phyloP scores from a whole-genome alignment of 2,888 invertebrate species.

The Litoditis marina region DNA sequence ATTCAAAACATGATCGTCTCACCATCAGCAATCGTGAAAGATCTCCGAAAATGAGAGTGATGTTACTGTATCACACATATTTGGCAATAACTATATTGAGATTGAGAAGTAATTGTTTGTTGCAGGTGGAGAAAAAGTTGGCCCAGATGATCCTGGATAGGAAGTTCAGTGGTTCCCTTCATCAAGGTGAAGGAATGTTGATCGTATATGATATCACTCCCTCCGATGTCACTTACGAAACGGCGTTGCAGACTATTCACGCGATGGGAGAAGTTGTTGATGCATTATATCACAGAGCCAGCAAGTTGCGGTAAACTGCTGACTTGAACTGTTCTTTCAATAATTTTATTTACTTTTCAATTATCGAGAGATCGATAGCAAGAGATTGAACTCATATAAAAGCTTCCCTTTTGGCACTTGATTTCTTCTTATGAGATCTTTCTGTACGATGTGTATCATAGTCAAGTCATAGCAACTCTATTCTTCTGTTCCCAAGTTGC shows the following conservation, averaged over 20 bases:
- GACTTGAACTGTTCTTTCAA: background rate
- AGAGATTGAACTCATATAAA: too few relatives aligned
- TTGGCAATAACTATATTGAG: too few relatives aligned
- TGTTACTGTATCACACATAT: too few relatives aligned
- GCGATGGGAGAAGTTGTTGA: constrained; percentile 94
- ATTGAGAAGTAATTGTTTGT: background rate
- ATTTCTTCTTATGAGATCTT: too few relatives aligned
- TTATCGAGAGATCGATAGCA: too few relatives aligned
- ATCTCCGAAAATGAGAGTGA: too few relatives aligned
- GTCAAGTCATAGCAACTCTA: too few relatives aligned
- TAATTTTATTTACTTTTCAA: constrained; percentile 1
- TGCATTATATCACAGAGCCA: constrained; percentile 96
- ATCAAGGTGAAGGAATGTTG: constrained; percentile 95
- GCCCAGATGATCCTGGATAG: constrained; percentile 99
- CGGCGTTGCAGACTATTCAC: constrained; percentile 92
- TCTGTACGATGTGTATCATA: too few relatives aligned
- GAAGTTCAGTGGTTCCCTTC: constrained; percentile 77
- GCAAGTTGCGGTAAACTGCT: constrained; percentile 74
- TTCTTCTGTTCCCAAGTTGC: too few relatives aligned
- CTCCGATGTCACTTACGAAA: constrained; percentile 93
- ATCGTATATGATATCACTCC: constrained; percentile 93
- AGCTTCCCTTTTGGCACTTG: too few relatives aligned
- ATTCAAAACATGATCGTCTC: too few relatives aligned
- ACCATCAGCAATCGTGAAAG: too few relatives aligned
- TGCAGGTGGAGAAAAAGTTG: constrained; percentile 87